Conservation (phyloP, 2,113 vertebrate genomes). For the Charina bottae region DNA sequence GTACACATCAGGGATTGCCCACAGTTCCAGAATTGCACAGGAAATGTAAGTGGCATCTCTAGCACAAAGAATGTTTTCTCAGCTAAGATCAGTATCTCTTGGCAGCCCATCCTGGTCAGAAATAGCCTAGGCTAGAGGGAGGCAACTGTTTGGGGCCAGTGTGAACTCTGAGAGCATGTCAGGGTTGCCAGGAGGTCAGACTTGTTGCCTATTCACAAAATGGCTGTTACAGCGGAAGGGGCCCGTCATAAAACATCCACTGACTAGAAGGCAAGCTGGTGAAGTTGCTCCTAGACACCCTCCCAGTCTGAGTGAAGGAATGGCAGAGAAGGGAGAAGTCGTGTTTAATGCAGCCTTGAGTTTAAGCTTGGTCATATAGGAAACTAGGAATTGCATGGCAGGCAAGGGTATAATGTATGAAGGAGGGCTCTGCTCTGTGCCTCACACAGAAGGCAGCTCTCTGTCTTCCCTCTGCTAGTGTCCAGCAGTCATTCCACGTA, state of each 20-base stretch:
- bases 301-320: background rate
- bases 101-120: background rate
- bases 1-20: background rate
- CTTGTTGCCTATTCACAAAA: background rate
- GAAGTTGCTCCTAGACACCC: background rate
- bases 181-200: background rate
- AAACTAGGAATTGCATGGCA: background rate
- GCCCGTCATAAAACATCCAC: background rate
- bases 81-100: background rate
- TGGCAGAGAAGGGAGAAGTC: background rate
- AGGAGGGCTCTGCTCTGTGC: background rate
- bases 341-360: background rate
- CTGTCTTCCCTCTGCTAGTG: background rate
- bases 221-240: background rate
- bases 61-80: background rate
- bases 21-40: background rate
- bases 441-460: background rate
- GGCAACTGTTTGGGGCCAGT: background rate
- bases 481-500: background rate
- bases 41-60: background rate
- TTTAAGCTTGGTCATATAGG: background rate
- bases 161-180: background rate
- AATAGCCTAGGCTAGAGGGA: background rate
- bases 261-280: background rate
- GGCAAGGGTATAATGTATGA: background rate